Conservation (phyloP, 1,140 invertebrate species). For the Bombus confusus region DNA sequence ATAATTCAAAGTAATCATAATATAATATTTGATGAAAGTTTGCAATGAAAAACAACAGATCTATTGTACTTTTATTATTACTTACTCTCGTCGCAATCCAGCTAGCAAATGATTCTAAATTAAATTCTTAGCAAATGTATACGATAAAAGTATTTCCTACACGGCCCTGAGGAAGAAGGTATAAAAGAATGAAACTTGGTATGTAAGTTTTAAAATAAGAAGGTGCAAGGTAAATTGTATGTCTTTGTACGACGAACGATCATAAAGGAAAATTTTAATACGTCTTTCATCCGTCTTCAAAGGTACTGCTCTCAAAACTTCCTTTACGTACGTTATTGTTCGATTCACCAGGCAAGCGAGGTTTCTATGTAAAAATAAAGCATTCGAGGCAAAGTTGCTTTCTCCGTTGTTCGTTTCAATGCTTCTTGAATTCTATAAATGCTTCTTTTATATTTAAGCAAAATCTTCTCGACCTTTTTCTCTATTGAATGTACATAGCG, state of each 20-base stretch:
- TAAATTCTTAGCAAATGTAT: background rate
- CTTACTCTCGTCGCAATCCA: constrained; percentile 5
- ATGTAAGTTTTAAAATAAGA: constrained; percentile 55
- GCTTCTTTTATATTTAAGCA: no score
- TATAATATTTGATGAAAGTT: background rate
- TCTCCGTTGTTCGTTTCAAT: background rate
- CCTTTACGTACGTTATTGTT: constrained; percentile 15
- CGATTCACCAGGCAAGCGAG: constrained; percentile 32
- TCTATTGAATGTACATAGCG: no score
- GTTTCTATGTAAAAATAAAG: background rate
- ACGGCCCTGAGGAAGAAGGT: constrained; percentile 49
- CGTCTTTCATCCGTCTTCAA: background rate
- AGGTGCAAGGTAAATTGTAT: constrained; percentile 42
- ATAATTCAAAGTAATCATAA: background rate
- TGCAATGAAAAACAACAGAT: background rate
- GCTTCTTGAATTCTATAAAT: no score
- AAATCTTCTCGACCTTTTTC: no score
- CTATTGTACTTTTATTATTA: background rate
- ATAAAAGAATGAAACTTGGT: constrained; percentile 51
- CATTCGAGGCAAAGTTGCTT: background rate
- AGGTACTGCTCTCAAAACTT: background rate
- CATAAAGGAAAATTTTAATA: constrained; percentile 29
- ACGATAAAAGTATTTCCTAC: background rate
- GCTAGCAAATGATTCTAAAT: no score
- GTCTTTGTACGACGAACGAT: constrained; percentile 19